phyloP scores from a whole-genome alignment of 2,888 invertebrate genomes.

The Ferdinandea cuprea region DNA sequence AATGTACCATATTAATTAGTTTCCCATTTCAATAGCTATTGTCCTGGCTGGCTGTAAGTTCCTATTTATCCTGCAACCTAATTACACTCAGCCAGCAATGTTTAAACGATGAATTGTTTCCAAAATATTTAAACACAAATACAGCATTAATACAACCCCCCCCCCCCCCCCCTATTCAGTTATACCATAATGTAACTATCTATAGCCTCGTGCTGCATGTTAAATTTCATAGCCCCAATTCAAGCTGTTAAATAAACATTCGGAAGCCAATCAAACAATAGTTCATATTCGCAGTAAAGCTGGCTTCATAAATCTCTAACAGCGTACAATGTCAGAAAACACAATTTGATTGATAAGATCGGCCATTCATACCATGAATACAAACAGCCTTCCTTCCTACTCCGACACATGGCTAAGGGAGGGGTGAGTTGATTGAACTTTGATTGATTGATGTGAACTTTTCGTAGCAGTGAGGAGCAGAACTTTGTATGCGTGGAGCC shows the following conservation, averaged over 20 bases:
- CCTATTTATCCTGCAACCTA: too few species aligned
- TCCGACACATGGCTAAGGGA: not conserved
- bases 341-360: conserved; percentile 56
- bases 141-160: too few species aligned
- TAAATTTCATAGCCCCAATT: not conserved
- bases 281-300: not conserved
- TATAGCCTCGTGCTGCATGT: not conserved
- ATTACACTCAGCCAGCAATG: too few species aligned
- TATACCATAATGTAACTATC: not conserved
- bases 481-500: conserved; percentile 10
- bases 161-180: too few species aligned
- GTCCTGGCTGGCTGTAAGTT: too few species aligned
- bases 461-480: conserved; percentile 22
- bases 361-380: conserved; percentile 17
- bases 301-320: conserved; percentile 45
- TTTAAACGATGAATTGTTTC: too few species aligned
- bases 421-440: conserved; percentile 58
- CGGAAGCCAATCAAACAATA: conserved; percentile 1
- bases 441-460: conserved; percentile 65
- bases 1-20: too few species aligned
- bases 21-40: too few species aligned
- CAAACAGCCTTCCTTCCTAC: too few species aligned
- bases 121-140: too few species aligned
- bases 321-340: conserved; percentile 28
- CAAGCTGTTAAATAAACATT: not conserved